Base-by-base conservation (phyloP, 2,797 vertebrate genomes). In the Smutsia gigantea region DNA sequence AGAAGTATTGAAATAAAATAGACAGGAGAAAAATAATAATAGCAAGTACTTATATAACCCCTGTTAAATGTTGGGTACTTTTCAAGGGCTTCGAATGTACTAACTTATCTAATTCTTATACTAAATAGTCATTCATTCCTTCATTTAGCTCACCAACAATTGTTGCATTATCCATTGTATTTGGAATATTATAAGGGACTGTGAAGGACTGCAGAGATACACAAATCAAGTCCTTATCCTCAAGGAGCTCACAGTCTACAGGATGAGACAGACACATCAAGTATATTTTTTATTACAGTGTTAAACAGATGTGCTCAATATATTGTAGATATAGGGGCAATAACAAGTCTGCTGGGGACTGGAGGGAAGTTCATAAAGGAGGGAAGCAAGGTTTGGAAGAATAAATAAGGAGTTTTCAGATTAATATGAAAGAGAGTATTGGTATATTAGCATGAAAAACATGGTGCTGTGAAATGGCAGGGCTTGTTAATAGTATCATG, bases 1-100 rank as follows among this genome's bases (percentile, higher is more conserved):
- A 78, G 19, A 91, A 91, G 11, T 63, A 81, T 53, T n/a, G 18
- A 82, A 53, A 91, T 51, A 90, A 90, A 71, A 87, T 85, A 87
- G 31, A 3, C 25, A 90, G 68, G 75, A 79, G 25, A 61, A 95
- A 68, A 92, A 39, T 17, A 94, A 84, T 34, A 92, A 61, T 57
- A 75, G 29, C 42, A 93, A 90, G 81, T 84, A 87, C 14, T 78
- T 68, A 21, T 2, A 31, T n/a, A 82, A 55, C 25, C 39, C 29
- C 31, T 59, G 6, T 17, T 81, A 49, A 29, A 0, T 69, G 13
- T 75, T 71, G 29, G 55, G 49, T 8, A 74, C 1, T 61, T 57
- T 79, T 74, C 59, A 84, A 87, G 31, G 84, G 13, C 39, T 21
- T 69, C 63, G n/a, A 55, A 14, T 46, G 31, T 55, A 8, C 57